phyloP scores from a whole-genome alignment of 2,113 vertebrate genomes.

The Gila orcuttii region DNA sequence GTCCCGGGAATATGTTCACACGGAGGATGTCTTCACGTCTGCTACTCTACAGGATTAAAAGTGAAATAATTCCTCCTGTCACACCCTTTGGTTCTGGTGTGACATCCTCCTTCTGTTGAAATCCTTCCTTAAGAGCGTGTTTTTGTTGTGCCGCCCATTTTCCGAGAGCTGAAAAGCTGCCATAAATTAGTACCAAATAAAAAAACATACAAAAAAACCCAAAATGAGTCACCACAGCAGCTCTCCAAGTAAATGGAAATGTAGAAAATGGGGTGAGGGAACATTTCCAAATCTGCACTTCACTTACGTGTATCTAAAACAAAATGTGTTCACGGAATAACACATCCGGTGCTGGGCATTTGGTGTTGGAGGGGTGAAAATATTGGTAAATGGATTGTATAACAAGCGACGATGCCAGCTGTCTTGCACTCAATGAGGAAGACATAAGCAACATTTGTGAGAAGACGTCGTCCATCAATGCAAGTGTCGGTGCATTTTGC shows the following conservation, averaged over 20 bases:
- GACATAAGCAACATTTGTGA: neutral
- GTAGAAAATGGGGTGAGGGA: constrained; percentile 8
- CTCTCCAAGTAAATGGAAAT: constrained; percentile 34
- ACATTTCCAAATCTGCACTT: constrained; percentile 32
- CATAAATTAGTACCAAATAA: constrained; percentile 43
- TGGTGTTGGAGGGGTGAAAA: constrained; percentile 10
- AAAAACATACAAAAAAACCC: constrained; percentile 36
- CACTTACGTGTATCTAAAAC: neutral
- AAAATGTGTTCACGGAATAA: neutral
- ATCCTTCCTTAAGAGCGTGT: neutral
- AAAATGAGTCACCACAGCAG: constrained; percentile 44
- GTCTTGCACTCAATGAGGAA: neutral
- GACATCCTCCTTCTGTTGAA: neutral
- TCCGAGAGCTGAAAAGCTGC: constrained; percentile 10
- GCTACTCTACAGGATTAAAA: constrained; percentile 19
- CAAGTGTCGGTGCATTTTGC: neutral
- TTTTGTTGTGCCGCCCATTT: neutral
- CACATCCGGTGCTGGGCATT: constrained; percentile 3
- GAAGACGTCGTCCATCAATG: neutral
- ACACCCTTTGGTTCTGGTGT: neutral
- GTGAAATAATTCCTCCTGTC: constrained; percentile 24
- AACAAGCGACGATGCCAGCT: neutral
- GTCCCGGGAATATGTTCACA: neutral
- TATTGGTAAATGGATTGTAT: constrained; percentile 12
- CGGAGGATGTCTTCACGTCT: constrained; percentile 33